Base-by-base conservation (phyloP, 2,113 vertebrate species). In the Lasiurus borealis region DNA sequence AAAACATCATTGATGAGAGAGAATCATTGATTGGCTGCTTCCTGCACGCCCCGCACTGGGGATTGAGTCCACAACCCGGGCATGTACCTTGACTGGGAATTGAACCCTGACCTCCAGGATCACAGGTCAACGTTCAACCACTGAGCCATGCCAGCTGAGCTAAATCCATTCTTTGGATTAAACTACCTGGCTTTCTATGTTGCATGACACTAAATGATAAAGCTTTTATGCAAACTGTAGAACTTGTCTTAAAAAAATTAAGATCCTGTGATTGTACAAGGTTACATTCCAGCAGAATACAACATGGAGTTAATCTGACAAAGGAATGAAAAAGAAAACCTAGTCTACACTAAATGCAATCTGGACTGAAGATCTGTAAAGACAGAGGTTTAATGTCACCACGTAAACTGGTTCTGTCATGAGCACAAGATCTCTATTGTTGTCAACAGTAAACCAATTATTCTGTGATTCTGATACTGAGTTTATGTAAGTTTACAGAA, bases 401-500 rank as follows among this genome's bases (percentile, higher is more conserved):
- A 10, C 27, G 4, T 6, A 64, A 54, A 8, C 46, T 2, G 2
- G 19, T 11, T 31, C 44, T 1, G 31, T 34, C 19, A 18, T 31
- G 68, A 94, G 90, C 54, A 71, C 34, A 72, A 78, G 96, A 85
- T 50, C 50, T 80, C 16, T 69, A 88, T 23, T 75, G 54, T 62
- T 0, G 29, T 85, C 62, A 40, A 95, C 77, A 31, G 1, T 48
- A 13, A 14, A 52, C 14, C 88, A 8, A 1, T 11, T 21, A 77
- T 54, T 40, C 77, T 50, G 16, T 19, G 72, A 96, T 31, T 96
- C 75, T 69, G 76, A 88, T 23, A 12, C 52, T 19, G 59, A 14
- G 57, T 88, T 94, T 75, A 83, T 25, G 25, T 19, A 89, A 71
- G 71, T 2, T 85, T 76, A 93, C 83, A 88, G 72, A 50, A 97